A percentile compares a stretch with the other conserved stretches of the same genome.
phyloP scores from a whole-genome alignment of 2,888 invertebrate genomes.

The Drosophila mimetica region DNA sequence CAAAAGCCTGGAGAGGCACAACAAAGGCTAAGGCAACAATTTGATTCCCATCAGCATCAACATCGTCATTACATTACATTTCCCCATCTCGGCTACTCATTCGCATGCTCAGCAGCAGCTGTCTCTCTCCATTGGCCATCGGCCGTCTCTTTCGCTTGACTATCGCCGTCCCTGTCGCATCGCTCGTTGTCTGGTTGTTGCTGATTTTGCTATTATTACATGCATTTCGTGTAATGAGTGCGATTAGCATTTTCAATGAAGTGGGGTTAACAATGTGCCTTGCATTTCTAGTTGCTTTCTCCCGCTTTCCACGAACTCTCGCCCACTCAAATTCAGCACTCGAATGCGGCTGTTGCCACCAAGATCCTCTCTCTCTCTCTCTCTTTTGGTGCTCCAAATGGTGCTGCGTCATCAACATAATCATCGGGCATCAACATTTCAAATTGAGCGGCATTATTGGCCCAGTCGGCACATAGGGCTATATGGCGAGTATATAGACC shows the following conservation, averaged over 20 bases:
- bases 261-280: slow-evolving; percentile 78
- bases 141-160: not conserved
- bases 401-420: slow-evolving; percentile 71
- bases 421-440: slow-evolving; percentile 72
- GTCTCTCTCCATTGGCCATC: slow-evolving; percentile 18
- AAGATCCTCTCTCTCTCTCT: slow-evolving; percentile 5
- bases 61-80: slow-evolving; percentile 31
- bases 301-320: not conserved
- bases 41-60: slow-evolving; percentile 25
- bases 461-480: slow-evolving; percentile 1
- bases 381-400: slow-evolving; percentile 29
- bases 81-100: slow-evolving; percentile 14
- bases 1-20: slow-evolving; percentile 5
- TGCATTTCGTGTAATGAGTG: slow-evolving; percentile 79
- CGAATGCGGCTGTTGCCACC: not conserved
- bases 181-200: slow-evolving; percentile 39
- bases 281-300: slow-evolving; percentile 62
- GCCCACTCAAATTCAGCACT: slow-evolving; percentile 3
- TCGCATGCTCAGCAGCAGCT: slow-evolving; percentile 19
- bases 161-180: slow-evolving; percentile 35
- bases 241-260: slow-evolving; percentile 79
- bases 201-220: slow-evolving; percentile 76
- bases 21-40: slow-evolving; percentile 31
- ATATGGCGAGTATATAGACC: no score
- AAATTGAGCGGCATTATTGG: slow-evolving; percentile 71